Percentiles rank a stretch among this genome's conserved stretches.
phyloP scores from a whole-genome alignment of 2,888 invertebrate genomes.

The Thalpophila matura region DNA sequence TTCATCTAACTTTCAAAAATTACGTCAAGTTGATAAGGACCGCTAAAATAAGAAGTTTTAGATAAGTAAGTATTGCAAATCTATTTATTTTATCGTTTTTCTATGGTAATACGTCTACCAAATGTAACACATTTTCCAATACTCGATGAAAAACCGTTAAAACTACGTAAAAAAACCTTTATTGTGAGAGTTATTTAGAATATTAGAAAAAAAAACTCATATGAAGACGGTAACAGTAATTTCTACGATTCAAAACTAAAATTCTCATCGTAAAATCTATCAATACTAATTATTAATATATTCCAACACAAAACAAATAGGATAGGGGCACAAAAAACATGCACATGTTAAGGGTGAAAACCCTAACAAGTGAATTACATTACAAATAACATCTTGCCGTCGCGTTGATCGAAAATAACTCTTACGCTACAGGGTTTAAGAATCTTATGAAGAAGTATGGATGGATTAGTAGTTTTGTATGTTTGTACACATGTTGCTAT shows the following conservation, averaged over 20 bases:
- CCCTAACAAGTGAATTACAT: constrained; percentile 84
- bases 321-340: constrained; percentile 73
- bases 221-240: not conserved
- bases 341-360: constrained; percentile 86
- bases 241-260: constrained; percentile 13
- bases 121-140: no score
- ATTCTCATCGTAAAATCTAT: constrained; percentile 63
- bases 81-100: no score
- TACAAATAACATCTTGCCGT: constrained; percentile 62
- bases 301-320: constrained; percentile 79
- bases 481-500: constrained; percentile 86
- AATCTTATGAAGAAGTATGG: constrained; percentile 13
- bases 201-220: not conserved
- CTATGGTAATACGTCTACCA: no score
- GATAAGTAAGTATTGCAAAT: no score
- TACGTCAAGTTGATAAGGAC: no score
- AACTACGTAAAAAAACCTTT: not conserved
- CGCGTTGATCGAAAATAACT: constrained; percentile 52
- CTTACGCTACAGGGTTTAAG: constrained; percentile 55
- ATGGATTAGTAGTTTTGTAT: constrained; percentile 63
- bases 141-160: not conserved
- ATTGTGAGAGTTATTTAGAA: not conserved
- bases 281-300: constrained; percentile 72
- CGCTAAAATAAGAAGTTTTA: no score
- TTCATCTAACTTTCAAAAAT: no score